phyloP scores from a whole-genome alignment of 2,888 invertebrate species.

The Agrotis clavis region DNA sequence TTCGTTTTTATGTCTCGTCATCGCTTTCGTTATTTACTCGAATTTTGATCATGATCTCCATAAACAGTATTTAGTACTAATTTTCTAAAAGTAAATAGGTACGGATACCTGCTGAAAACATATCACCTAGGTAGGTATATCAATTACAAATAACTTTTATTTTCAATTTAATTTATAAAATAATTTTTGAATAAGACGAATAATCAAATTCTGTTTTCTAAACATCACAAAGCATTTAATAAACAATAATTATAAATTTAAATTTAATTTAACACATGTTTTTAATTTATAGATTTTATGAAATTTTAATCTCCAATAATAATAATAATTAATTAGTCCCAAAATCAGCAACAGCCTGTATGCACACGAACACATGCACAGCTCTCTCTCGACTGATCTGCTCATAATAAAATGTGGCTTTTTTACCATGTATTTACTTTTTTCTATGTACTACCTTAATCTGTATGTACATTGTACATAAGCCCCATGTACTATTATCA shows the following conservation, averaged over 20 bases:
- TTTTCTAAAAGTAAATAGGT: neutral
- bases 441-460: constrained; percentile 86
- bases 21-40: neutral
- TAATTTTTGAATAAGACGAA: neutral
- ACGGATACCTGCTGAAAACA: neutral
- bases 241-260: neutral
- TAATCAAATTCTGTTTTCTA: neutral
- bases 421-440: constrained; percentile 90
- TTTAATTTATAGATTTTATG: neutral
- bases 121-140: too few species aligned
- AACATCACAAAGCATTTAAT: neutral
- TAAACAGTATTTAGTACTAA: neutral
- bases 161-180: neutral
- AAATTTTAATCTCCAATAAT: constrained; percentile 13
- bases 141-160: neutral
- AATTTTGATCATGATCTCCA: neutral
- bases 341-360: constrained; percentile 76
- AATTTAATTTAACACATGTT: too few species aligned
- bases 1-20: neutral
- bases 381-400: constrained; percentile 81
- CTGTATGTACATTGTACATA: constrained; percentile 74
- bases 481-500: constrained; percentile 65
- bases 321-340: constrained; percentile 54
- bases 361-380: constrained; percentile 79
- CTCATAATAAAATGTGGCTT: constrained; percentile 91